Base-by-base conservation (phyloP, 1,140 invertebrate genomes). In the Aphis craccivora region DNA sequence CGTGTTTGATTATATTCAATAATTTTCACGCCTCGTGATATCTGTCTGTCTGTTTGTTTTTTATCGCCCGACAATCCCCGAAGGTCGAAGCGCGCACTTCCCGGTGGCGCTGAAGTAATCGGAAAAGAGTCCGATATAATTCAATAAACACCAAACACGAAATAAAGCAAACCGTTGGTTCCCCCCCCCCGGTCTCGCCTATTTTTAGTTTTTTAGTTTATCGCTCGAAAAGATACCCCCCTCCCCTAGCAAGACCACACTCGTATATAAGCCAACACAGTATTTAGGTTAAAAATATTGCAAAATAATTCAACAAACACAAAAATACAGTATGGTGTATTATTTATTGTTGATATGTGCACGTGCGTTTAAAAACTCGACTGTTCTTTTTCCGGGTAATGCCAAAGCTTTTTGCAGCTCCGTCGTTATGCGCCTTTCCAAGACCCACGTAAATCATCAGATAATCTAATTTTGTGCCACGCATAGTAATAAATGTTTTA, bases 21-120 rank as follows among this genome's bases (percentile, higher is more conserved):
- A n/a, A 87, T 87, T 45, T 87, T 87, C 84, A 48, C 84, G 25
- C 84, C 23, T 86, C 40, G 84, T 48, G 60, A 76, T 76, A 43
- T 45, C 23, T 45, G 48, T 53, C 9, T 45, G n/a, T 87, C 25
- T 76, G 20, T 48, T 90, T 90, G 60, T 90, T 90, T 90, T 37
- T 90, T 90, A 14, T 89, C 35, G 0, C 4, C 14, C 37, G 5
- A 2, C 87, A 55, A 55, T 37, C 8, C 88, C 88, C 88, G 25
- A 11, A 43, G 88, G 88, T 0, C 23, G 30, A 8, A 45, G 9
- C 22, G 88, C n/a, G 0, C 30, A 90, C 48, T 43, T 40, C 7
- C 30, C 35, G 35, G 35, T 6, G 35, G 7, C 35, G 30, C n/a
- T 23, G 88, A 37, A 53, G 48, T 20, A 90, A 90, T 90, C n/a